Evolutionary conservation across 2,888 invertebrate species (phyloP).

Genomic region (Sclerodermus sp.): DNA sequence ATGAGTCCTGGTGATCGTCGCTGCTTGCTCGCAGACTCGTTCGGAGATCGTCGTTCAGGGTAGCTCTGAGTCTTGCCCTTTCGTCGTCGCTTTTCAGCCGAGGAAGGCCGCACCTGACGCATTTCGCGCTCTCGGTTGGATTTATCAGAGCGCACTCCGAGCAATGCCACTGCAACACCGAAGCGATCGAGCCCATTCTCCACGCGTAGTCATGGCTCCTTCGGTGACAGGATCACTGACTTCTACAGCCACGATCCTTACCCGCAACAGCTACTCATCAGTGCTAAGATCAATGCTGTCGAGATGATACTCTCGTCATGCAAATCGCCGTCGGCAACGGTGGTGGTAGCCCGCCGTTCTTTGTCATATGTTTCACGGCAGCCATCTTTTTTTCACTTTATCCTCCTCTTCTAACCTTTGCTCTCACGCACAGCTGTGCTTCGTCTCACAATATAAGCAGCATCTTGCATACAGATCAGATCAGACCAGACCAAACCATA

Average conservation of each 20-base stretch:
- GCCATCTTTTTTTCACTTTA: slow-evolving; percentile 45
- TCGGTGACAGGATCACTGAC: slow-evolving; percentile 4
- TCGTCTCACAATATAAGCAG: too few relatives aligned
- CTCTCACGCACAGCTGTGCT: background rate
- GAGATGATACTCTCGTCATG: background rate
- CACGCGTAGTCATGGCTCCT: slow-evolving; percentile 60
- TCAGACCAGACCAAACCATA: too few relatives aligned
- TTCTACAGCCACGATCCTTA: background rate
- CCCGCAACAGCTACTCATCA: background rate
- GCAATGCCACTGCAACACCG: slow-evolving; percentile 93
- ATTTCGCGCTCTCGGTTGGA: slow-evolving; percentile 81
- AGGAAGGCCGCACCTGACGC: slow-evolving; percentile 75
- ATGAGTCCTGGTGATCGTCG: slow-evolving; percentile 29
- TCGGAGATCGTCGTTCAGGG: slow-evolving; percentile 8
- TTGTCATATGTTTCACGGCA: slow-evolving; percentile 54
- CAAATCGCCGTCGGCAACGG: background rate
- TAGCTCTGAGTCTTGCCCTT: slow-evolving; percentile 20
- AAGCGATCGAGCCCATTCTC: slow-evolving; percentile 89
- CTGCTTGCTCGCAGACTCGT: too few relatives aligned
- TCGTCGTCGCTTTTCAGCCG: slow-evolving; percentile 47
- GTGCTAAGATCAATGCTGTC: background rate
- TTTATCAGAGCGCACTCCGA: slow-evolving; percentile 85
- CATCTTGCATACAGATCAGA: too few relatives aligned
- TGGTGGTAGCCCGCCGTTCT: slow-evolving; percentile 45
- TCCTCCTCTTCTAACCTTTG: slow-evolving; percentile 5